Evolutionary conservation across 2,888 invertebrate species (phyloP).

Genomic region (Myopa tessellatipennis): DNA sequence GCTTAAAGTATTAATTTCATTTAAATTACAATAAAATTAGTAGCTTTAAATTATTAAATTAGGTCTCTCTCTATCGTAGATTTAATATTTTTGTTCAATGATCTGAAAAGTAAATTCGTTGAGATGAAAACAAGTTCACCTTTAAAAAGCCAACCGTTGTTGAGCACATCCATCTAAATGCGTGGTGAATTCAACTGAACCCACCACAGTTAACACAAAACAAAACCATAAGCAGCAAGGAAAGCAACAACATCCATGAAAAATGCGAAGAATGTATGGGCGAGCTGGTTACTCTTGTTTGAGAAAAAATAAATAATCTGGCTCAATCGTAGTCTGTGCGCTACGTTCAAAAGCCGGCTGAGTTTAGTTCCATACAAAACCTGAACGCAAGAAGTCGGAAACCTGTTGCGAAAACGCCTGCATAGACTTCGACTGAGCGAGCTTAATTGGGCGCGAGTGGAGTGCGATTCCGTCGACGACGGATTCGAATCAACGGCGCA

Average conservation of each 20-base stretch:
- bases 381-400: background rate
- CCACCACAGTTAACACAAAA: background rate
- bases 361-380: background rate
- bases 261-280: conserved; percentile 64
- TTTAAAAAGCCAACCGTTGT: conserved; percentile 41
- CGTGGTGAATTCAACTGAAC: conserved; percentile 43
- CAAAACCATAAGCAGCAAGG: background rate
- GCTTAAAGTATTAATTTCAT: too few species aligned
- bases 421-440: conserved; percentile 7
- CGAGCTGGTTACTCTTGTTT: conserved; percentile 66
- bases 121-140: conserved; percentile 36
- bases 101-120: background rate
- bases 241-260: conserved; percentile 25
- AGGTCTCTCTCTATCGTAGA: too few species aligned
- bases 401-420: conserved; percentile 33
- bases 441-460: background rate
- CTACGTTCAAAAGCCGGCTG: conserved; percentile 39
- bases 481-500: conserved; percentile 35
- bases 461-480: conserved; percentile 4
- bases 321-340: background rate
- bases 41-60: too few species aligned
- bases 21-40: too few species aligned
- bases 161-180: conserved; percentile 11
- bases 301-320: conserved; percentile 27
- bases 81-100: too few species aligned